Percentiles rank a stretch among this genome's conserved stretches.
Evolutionary conservation across 2,797 vertebrate species (phyloP).

Genomic region (Rhinatrema bivittatum): DNA sequence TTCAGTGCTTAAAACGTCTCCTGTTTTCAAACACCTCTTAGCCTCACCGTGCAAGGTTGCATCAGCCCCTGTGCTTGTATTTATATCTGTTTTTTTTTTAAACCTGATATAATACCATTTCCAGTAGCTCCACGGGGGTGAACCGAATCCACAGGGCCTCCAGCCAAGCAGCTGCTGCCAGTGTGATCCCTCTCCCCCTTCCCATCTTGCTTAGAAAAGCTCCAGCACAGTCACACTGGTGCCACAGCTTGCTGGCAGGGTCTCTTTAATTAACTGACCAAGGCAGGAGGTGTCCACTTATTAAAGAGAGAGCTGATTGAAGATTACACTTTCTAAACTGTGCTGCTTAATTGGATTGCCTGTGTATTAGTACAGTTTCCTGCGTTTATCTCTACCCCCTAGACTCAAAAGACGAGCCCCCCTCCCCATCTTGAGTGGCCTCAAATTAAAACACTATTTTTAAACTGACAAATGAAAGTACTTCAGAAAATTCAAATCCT

Average conservation of each 20-base stretch:
- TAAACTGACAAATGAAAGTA: background rate
- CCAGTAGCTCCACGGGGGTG: slow-evolving; percentile 33
- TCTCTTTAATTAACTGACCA: slow-evolving; percentile 31
- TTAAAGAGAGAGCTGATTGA: slow-evolving; percentile 19
- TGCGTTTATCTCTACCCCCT: rapidly evolving
- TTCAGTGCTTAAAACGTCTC: slow-evolving; percentile 3
- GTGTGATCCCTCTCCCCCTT: slow-evolving; percentile 38
- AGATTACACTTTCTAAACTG: rapidly evolving
- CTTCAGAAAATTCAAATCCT: background rate
- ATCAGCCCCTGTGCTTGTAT: slow-evolving; percentile 34
- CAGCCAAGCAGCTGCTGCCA: slow-evolving; percentile 52
- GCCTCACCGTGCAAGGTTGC: slow-evolving; percentile 21
- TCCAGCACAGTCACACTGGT: slow-evolving; percentile 36
- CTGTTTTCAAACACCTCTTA: slow-evolving; percentile 27
- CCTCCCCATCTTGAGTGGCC: background rate
- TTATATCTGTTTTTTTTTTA: slow-evolving; percentile 35
- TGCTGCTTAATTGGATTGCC: background rate
- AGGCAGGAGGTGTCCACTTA: slow-evolving; percentile 14
- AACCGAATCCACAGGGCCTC: slow-evolving; percentile 26
- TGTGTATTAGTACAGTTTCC: rapidly evolving
- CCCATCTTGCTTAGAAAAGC: slow-evolving; percentile 49
- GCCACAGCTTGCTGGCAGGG: slow-evolving; percentile 37
- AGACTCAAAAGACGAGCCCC: too few relatives aligned
- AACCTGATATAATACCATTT: slow-evolving; percentile 44
- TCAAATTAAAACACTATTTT: background rate